phyloP scores from a whole-genome alignment of 2,797 vertebrate genomes.

The Acanthis flammea region DNA sequence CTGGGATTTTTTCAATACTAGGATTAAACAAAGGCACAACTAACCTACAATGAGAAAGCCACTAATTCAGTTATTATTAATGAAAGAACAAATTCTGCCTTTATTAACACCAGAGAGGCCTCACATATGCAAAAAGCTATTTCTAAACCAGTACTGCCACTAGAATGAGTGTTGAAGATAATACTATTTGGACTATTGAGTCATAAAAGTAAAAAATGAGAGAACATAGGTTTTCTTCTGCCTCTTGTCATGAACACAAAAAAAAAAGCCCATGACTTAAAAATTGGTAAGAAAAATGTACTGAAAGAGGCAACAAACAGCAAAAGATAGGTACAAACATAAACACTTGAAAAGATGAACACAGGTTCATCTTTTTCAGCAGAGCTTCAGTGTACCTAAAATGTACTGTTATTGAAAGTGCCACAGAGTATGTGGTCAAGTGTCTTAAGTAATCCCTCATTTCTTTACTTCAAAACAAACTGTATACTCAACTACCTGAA shows the following conservation, averaged over 20 bases:
- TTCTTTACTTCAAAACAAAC: background rate
- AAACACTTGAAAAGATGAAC: background rate
- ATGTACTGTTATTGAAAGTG: background rate
- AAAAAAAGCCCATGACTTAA: background rate
- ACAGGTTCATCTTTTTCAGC: background rate
- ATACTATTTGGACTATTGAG: background rate
- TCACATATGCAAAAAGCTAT: background rate
- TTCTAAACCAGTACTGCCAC: background rate
- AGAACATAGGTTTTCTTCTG: background rate
- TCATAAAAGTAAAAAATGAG: background rate
- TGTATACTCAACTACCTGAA: background rate
- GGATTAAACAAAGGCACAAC: background rate
- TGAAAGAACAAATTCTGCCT: constrained; percentile 1
- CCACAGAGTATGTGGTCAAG: background rate
- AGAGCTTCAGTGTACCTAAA: background rate
- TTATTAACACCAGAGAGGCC: background rate
- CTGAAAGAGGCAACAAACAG: background rate
- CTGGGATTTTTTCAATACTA: background rate
- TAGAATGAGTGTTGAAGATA: background rate
- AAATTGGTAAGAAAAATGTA: background rate
- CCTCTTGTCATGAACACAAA: background rate
- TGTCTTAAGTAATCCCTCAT: background rate
- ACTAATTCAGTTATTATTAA: background rate
- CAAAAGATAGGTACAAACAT: background rate
- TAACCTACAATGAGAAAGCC: background rate